Conservation (phyloP, 2,888 invertebrate species). For the Morpho helenor region DNA sequence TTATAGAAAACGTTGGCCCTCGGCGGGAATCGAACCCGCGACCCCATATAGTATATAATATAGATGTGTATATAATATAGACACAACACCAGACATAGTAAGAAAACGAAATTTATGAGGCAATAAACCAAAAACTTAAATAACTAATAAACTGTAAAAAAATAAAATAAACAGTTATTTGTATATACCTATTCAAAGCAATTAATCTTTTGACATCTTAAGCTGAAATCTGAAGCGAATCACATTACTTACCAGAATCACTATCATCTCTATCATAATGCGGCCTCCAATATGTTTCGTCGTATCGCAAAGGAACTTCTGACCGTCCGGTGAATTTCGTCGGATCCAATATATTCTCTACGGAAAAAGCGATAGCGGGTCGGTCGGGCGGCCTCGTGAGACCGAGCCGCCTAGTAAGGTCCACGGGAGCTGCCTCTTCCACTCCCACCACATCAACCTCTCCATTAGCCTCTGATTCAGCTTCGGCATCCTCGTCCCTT, state of each 20-base stretch:
- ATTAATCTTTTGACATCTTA: too few species aligned
- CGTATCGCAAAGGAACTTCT: conserved; percentile 74
- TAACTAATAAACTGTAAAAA: too few species aligned
- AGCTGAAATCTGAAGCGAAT: too few species aligned
- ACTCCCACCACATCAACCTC: conserved; percentile 73
- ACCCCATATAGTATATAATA: too few species aligned
- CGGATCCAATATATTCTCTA: conserved; percentile 94
- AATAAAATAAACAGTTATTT: too few species aligned
- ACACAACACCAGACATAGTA: too few species aligned
- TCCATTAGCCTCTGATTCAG: conserved; percentile 57
- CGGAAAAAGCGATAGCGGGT: conserved; percentile 87
- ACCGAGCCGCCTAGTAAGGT: conserved; percentile 71
- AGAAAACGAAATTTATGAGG: too few species aligned
- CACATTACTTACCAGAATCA: conserved; percentile 68
- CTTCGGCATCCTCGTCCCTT: conserved; percentile 56
- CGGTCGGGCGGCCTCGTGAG: conserved; percentile 80
- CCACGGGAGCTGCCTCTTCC: conserved; percentile 70
- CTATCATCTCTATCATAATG: conserved; percentile 79
- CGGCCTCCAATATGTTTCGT: conserved; percentile 78
- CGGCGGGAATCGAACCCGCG: too few species aligned
- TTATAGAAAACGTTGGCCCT: too few species aligned
- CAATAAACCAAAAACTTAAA: too few species aligned
- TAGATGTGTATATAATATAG: too few species aligned
- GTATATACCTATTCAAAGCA: too few species aligned
- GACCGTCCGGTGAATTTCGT: conserved; percentile 91